Base-by-base conservation (phyloP, 2,113 vertebrate genomes). In the Ptyas mucosa region DNA sequence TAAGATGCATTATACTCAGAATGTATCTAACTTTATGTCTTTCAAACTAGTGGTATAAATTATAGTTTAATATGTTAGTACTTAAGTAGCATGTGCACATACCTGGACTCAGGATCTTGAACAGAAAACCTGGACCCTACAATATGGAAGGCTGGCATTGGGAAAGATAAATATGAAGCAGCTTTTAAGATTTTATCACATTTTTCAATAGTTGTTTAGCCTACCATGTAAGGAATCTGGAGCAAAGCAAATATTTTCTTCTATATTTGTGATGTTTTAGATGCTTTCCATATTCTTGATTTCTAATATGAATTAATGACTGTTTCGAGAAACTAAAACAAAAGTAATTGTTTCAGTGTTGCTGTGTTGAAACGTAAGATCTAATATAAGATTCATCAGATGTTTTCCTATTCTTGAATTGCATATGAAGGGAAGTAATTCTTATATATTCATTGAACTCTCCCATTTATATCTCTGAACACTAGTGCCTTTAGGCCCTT, bases 371-470 rank as follows among this genome's bases (percentile, higher is more conserved):
- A 20, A 9, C 14, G 8, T 20, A 34, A 81, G 90, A 24, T 64
- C 8, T 20, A 29, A 18, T 53, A 54, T 54, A 24, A 46, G 20
- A 12, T 6, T 15, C n/a, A 8, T 29, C 39, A 46, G 23, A 57
- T 6, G 10, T 34, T 89, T 10, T 21, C 26, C 23, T 8, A 14
- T 10, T 2, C 89, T n/a, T 3, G 10, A 39, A 8, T n/a, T 81
- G 29, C 1, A 15, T 85, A 64, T 9, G 51, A 85, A 52, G 9
- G 89, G n/a, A n/a, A 14, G 51, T 91, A 85, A 54, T 43, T 26
- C 64, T 90, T 18, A 85, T 90, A 85, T 86, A 90, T 92, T 75
- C 86, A 64, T 89, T 85, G 94, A 58, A 88, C 91, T 88, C 20
- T 39, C 51, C 91, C 86, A 8, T 90, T 89, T 85, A 14, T 88